Evolutionary conservation across 2,888 invertebrate genomes (phyloP), one percentile per base, ranked within the genome.

Genomic region (Epistrophella euchroma): DNA sequence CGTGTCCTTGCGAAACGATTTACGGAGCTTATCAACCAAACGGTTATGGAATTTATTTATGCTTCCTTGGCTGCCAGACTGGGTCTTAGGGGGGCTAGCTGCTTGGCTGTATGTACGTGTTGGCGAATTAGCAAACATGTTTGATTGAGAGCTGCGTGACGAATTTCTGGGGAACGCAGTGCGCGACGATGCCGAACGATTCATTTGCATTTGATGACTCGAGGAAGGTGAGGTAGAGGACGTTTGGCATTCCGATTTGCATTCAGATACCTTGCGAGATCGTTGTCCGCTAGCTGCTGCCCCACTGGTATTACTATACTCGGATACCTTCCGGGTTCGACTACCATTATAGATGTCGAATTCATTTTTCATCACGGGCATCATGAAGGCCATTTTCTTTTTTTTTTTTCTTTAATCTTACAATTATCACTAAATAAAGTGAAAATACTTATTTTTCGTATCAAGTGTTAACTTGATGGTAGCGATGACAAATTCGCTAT

Each of bases 321-420:
- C 97, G 10, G 97, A 97, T 55, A 95, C 94, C 88, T 96, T 94
- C 89, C 97, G 94, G 75, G 95, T 94, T 66, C 97, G 95, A 92
- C 90, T 89, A 88, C 96, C 96, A 93, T 97, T 97, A 94, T 97
- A 97, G 91, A 97, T 97, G 92, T 97, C 97, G 95, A 96, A 97
- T 93, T 97, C 97, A 94, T 97, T 97, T 94, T 97, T 97, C 93
- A 97, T 95, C 88, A 97, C 97, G 80, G 97, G 97, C 97, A 97
- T 97, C 97, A 97, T 97, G 93, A 97, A 97, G 94, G 97, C 97
- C 97, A 97, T 97, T 88, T 88, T 52, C 32, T 19, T 28, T 56
- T 22, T 15, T 25, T 22, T 52, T 15, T 22, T 52, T 9, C n/a
- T 52, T 52, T 0, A 52, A 25, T 25, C 25, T 66, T 32, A 45